Evolutionary conservation across 2,888 invertebrate species (phyloP), one percentile per base, ranked within the genome.

Genomic region (Hirtodrosophila alboralis): DNA sequence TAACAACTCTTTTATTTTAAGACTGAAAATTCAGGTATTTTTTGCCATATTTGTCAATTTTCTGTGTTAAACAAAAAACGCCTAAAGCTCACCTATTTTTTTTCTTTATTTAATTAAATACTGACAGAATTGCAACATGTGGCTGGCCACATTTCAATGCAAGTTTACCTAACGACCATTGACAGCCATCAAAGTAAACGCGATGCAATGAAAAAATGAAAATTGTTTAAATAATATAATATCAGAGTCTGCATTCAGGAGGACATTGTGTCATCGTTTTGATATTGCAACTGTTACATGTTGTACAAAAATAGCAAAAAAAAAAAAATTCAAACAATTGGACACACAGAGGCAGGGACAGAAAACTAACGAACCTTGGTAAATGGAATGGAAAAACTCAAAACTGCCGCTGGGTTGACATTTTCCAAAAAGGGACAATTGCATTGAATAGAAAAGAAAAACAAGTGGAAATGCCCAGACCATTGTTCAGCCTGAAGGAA

Each of bases 131-230:
- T 49, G 64, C 43, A 66, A 63, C 74, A 78, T 80, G 70, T 73
- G 77, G 80, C 73, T 27, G 49, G 51, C 63, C 80, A 59, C 60
- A 70, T 61, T 73, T 63, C 66, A 73, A 62, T 80, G 60, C 61
- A 59, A 49, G 58, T 73, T 64, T 53, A 43, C 51, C 66, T 47
- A 65, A 59, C 59, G 63, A 68, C 33, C 41, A 74, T 68, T 73
- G 61, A 66, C 79, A 79, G 72, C 48, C 73, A 62, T 72, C 79
- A 64, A 52, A 71, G 56, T 75, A 65, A 68, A 74, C 65, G 18
- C 18, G 18, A 2, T 0, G 49, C 26, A 31, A 21, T 31, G 14
- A 33, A 47, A 51, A 51, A 36, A 33, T 6, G 28, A 33, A 38
- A 45, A 4, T 18, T 4, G 18, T 18, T 18, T 18, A 18, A 4